Evolutionary conservation across 2,797 vertebrate species (phyloP).

Genomic region (Picus viridis): DNA sequence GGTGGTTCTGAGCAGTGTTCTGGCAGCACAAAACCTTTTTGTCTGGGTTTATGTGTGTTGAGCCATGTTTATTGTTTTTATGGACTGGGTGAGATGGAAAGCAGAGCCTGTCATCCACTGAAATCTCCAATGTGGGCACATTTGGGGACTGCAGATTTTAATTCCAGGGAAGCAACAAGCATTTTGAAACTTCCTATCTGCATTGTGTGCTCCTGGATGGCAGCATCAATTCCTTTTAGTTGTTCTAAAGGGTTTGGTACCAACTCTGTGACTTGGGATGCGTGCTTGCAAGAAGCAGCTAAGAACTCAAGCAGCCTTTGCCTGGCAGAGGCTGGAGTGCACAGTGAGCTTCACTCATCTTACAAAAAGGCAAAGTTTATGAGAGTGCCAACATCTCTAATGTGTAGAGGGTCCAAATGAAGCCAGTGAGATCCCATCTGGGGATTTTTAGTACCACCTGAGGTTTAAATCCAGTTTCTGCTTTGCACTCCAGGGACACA

Average conservation of each 20-base stretch:
- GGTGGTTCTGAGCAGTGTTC: background rate
- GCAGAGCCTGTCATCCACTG: background rate
- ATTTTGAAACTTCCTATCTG: background rate
- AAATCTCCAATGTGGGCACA: background rate
- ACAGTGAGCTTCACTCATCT: background rate
- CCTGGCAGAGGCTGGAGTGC: background rate
- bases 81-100: background rate
- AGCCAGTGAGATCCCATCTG: background rate
- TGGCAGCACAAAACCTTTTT: background rate
- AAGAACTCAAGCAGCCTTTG: background rate
- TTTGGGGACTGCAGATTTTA: background rate
- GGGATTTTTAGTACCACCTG: background rate
- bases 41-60: background rate
- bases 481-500: background rate
- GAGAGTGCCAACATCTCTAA: background rate
- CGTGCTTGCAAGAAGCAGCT: background rate
- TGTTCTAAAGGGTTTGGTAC: background rate
- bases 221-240: background rate
- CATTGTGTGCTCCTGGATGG: background rate
- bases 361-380: background rate
- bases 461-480: background rate
- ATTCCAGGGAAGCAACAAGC: background rate
- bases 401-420: background rate
- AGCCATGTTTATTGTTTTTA: background rate
- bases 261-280: background rate